Conservation (phyloP, 2,113 vertebrate species). For the Diphyllodes magnificus region DNA sequence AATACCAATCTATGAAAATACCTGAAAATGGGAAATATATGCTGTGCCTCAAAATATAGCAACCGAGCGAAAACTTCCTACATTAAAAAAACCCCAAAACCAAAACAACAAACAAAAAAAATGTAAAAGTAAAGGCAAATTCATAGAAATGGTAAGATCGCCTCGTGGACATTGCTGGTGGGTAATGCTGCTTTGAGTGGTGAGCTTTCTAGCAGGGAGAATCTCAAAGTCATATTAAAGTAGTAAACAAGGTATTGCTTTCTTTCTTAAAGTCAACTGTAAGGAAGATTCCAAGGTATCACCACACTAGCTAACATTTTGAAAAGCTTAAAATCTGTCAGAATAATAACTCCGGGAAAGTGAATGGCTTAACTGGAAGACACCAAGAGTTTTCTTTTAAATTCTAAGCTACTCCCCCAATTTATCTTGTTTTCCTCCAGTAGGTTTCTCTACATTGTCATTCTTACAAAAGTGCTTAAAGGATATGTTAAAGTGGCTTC, state of each 20-base stretch:
- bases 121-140: neutral
- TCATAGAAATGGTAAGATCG: neutral
- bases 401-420: neutral
- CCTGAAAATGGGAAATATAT: neutral
- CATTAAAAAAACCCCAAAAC: neutral
- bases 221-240: neutral
- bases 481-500: neutral
- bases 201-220: neutral
- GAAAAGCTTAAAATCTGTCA: neutral
- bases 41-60: neutral
- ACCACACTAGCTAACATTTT: neutral
- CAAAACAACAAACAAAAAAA: neutral
- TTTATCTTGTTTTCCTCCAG: neutral
- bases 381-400: neutral
- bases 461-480: neutral
- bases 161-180: neutral
- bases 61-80: neutral
- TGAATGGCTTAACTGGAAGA: neutral
- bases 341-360: neutral
- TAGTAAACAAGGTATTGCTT: neutral
- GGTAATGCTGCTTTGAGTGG: neutral
- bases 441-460: neutral
- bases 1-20: neutral
- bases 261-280: neutral
- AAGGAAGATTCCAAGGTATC: neutral